These are phyloP conservation scores for Pseudomugil gertrudae DNA, from an alignment of 2,797 vertebrate species.

Conservation along the genomic window DNA sequence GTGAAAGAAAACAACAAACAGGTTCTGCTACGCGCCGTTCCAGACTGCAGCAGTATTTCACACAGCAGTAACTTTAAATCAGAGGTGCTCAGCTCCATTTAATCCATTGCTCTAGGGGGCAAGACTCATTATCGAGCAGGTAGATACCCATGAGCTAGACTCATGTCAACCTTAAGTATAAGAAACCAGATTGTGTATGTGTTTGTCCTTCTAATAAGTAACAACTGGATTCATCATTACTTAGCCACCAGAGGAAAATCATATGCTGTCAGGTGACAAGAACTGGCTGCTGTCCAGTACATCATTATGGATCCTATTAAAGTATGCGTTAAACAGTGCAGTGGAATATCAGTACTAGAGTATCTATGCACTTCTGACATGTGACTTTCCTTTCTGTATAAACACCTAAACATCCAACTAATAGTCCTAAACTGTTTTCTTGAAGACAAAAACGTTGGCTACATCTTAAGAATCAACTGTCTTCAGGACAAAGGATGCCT, in stretches of 20 bases:
- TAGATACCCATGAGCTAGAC: conserved; percentile 51
- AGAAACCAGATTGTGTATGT: conserved; percentile 47
- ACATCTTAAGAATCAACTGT: conserved; percentile 7
- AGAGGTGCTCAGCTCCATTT: conserved; percentile 36
- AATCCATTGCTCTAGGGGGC: conserved; percentile 51
- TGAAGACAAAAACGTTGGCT: conserved; percentile 9
- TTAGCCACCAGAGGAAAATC: conserved; percentile 49
- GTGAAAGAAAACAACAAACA: background rate
- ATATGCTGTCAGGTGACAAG: conserved; percentile 61
- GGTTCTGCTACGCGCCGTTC: conserved; percentile 25
- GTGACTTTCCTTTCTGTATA: conserved; percentile 41
- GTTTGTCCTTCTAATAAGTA: conserved; percentile 65
- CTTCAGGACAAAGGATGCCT: conserved; percentile 1
- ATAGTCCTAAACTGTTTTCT: conserved; percentile 44
- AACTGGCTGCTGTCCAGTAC: conserved; percentile 67
- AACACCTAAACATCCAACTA: conserved; percentile 49
- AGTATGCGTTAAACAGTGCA: conserved; percentile 48
- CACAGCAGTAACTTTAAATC: conserved; percentile 32
- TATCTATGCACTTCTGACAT: conserved; percentile 46
- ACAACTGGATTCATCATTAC: conserved; percentile 64
- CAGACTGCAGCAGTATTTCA: conserved; percentile 16
- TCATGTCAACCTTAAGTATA: conserved; percentile 49
- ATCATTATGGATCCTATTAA: conserved; percentile 69
- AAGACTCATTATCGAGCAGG: conserved; percentile 60
- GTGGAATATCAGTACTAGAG: conserved; percentile 17